Evolutionary conservation across 2,113 vertebrate genomes (phyloP).

Genomic region (Pteruthius melanotis): DNA sequence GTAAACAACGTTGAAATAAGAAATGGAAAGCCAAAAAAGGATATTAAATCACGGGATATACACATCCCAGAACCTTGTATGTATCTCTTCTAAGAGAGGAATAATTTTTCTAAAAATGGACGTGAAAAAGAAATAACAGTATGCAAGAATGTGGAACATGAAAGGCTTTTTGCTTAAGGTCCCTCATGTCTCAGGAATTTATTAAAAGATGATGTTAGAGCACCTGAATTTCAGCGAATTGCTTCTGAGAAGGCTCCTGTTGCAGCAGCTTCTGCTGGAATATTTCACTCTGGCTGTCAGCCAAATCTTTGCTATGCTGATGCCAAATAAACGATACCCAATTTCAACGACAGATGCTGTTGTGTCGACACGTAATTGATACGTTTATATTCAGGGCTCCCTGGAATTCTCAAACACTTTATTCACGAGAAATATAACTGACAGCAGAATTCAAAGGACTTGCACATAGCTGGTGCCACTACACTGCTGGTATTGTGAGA

Average conservation of each 20-base stretch:
- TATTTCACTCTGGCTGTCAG: constrained; percentile 42
- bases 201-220: neutral
- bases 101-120: neutral
- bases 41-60: neutral
- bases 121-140: neutral
- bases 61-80: neutral
- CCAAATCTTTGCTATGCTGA: constrained; percentile 30
- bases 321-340: constrained; percentile 50
- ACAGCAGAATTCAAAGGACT: neutral
- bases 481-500: neutral
- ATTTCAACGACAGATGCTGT: constrained; percentile 44
- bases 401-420: constrained; percentile 24
- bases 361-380: constrained; percentile 54
- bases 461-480: neutral
- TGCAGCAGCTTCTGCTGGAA: constrained; percentile 15
- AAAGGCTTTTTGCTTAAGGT: constrained; percentile 2
- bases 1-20: neutral
- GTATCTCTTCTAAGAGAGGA: neutral
- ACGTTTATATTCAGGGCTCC: neutral
- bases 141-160: neutral
- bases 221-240: neutral
- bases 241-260: constrained; percentile 7
- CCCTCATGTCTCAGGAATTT: neutral
- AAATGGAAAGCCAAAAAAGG: neutral
- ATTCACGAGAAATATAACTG: neutral